Conservation (phyloP, 2,888 invertebrate species). For the Coenonympha glycerion region DNA sequence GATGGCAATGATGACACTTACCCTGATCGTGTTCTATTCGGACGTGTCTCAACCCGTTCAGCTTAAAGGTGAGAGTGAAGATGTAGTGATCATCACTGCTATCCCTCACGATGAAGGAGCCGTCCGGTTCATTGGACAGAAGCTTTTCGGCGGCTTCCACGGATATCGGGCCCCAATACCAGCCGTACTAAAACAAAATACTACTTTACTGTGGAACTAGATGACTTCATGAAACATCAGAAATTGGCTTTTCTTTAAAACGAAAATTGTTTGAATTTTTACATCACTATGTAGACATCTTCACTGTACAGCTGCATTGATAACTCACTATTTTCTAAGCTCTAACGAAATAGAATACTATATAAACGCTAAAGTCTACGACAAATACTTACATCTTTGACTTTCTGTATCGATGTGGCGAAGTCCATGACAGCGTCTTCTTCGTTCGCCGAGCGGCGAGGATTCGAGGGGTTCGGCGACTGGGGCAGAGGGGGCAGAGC, state of each 20-base stretch:
- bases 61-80: slow-evolving; percentile 93
- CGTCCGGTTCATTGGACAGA: slow-evolving; percentile 92
- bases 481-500: slow-evolving; percentile 64
- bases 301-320: too few species aligned
- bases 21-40: slow-evolving; percentile 97
- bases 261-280: too few species aligned
- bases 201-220: too few species aligned
- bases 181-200: slow-evolving; percentile 84
- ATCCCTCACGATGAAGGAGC: slow-evolving; percentile 94
- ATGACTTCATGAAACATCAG: too few species aligned
- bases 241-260: too few species aligned
- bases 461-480: slow-evolving; percentile 40
- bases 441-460: slow-evolving; percentile 43
- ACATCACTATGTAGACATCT: too few species aligned
- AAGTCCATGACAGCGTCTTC: slow-evolving; percentile 84
- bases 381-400: slow-evolving; percentile 88
- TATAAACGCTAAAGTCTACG: too few species aligned
- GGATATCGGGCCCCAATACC: slow-evolving; percentile 97
- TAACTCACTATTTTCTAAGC: too few species aligned
- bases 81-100: slow-evolving; percentile 97
- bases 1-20: slow-evolving; percentile 48
- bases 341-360: too few species aligned
- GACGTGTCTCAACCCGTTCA: slow-evolving; percentile 93
- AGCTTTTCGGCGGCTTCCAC: slow-evolving; percentile 94
- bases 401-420: slow-evolving; percentile 93